Percentiles rank a stretch among this genome's conserved stretches.
phyloP scores from a whole-genome alignment of 2,888 invertebrate genomes.

The Thecophora atra region DNA sequence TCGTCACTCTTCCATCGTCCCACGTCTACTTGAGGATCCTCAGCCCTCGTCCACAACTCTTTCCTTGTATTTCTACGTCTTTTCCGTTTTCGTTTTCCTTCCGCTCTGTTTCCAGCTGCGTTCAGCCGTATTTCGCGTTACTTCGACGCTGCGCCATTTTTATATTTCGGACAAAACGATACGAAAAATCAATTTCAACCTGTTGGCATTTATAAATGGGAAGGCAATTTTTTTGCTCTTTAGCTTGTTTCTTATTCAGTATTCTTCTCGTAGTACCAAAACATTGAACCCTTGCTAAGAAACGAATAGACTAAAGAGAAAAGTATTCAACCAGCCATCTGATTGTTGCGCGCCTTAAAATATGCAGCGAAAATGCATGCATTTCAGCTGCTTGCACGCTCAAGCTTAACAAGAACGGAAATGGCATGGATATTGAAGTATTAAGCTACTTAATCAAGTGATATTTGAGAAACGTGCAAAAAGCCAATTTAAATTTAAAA shows the following conservation, averaged over 20 bases:
- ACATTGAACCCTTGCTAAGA: neutral
- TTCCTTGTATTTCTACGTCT: too few relatives aligned
- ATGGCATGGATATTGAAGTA: constrained; percentile 23
- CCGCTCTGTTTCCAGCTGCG: neutral
- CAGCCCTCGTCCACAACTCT: neutral
- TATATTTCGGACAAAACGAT: neutral
- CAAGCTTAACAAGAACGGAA: constrained; percentile 21
- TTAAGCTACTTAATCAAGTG: constrained; percentile 15
- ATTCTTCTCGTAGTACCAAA: constrained; percentile 4
- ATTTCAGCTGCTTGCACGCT: neutral
- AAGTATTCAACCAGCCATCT: neutral
- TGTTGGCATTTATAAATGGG: constrained; percentile 47
- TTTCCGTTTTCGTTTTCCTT: neutral
- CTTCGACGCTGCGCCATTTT: neutral
- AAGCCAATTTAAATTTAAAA: neutral
- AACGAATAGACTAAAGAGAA: too few relatives aligned
- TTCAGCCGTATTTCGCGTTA: neutral
- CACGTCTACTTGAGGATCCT: too few relatives aligned
- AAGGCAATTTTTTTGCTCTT: neutral
- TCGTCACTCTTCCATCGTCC: neutral
- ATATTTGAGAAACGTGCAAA: constrained; percentile 12
- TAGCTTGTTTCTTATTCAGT: constrained; percentile 8
- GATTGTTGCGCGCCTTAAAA: constrained; percentile 34
- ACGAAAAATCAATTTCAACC: constrained; percentile 42
- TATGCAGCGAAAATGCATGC: constrained; percentile 21